These are phyloP conservation scores for Eupelmus urozonus DNA, from an alignment of 2,888 invertebrate genomes.

Conservation along the genomic window DNA sequence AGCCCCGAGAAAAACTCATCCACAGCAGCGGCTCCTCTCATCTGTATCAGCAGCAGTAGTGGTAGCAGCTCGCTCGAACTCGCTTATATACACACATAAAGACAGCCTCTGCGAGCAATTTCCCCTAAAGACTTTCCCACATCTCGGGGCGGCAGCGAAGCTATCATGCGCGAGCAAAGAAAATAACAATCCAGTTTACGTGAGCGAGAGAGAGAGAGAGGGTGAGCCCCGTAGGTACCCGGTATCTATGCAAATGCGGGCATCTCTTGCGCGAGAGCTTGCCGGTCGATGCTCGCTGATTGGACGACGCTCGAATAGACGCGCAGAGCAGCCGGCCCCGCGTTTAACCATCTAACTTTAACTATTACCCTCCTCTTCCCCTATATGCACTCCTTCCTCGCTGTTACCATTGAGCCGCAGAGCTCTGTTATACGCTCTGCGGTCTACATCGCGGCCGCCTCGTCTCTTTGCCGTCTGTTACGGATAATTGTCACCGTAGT, in stretches of 20 bases:
- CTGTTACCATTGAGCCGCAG: too few species aligned
- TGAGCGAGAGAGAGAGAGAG: not conserved
- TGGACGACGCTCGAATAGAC: conserved; percentile 64
- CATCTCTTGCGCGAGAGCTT: conserved; percentile 28
- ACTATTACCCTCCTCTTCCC: conserved; percentile 61
- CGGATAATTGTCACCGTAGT: conserved; percentile 42
- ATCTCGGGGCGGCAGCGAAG: conserved; percentile 22
- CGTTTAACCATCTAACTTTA: conserved; percentile 67
- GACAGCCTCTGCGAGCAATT: conserved; percentile 29
- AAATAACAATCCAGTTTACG: conserved; percentile 27
- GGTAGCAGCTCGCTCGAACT: not conserved
- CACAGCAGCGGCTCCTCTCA: not conserved
- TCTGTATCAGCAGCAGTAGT: conserved; percentile 23
- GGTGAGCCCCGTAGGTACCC: conserved; percentile 33
- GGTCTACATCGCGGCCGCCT: too few species aligned
- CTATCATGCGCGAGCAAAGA: conserved; percentile 49
- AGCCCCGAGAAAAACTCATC: too few species aligned
- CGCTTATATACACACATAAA: not conserved
- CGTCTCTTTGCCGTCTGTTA: conserved; percentile 34
- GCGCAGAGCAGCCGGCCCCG: conserved; percentile 61
- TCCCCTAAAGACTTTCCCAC: conserved; percentile 50
- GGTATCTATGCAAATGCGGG: conserved; percentile 58
- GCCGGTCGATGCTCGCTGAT: conserved; percentile 17
- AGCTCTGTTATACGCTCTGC: too few species aligned
- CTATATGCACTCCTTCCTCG: conserved; percentile 4